Evolutionary conservation across 1,140 invertebrate genomes (phyloP), one percentile per base, ranked within the genome.

Genomic region (Bombyx mori): DNA sequence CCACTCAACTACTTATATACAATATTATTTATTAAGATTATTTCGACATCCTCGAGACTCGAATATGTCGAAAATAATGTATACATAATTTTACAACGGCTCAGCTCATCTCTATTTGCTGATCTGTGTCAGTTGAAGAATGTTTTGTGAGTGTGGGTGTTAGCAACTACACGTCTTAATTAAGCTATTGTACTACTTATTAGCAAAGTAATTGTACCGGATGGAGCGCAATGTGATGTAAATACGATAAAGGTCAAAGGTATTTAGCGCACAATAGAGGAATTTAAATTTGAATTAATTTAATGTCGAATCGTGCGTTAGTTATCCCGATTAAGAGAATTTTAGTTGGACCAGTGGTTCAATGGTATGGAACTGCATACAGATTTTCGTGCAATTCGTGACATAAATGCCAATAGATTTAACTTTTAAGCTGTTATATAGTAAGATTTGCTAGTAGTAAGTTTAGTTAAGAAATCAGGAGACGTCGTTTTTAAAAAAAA

Each of bases 161-260:
- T 65, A 64, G 66, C 51, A 61, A 58, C 63, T 56, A 63, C 76
- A 63, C 72, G 64, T 80, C 75, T 80, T 78, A 80, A 80, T 80
- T 78, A 78, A 75, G 68, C 68, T 60, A 75, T 77, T 74, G 72
- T 69, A 52, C 57, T 62, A 61, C 68, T 77, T 70, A 77, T 80
- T 77, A 77, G 71, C 69, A 67, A 72, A 60, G 68, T 75, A 72
- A 74, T 75, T 70, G 66, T 54, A 57, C 61, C 59, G 54, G 71
- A 78, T 73, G 68, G 66, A 69, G 56, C 50, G 56, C 22, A 49
- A 22, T 12, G 48, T 12, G 48, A 69, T 69, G 69, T 66, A 62
- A 49, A 56, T 43, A 22, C 50, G 54, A 68, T 61, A 82, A 82
- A 79, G 71, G 68, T 77, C 61, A 77, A 68, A 73, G 67, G 71